A percentile compares a stretch with the other conserved stretches of the same genome.
phyloP scores from a whole-genome alignment of 2,113 vertebrate species.

The Ceuthmochares aereus region DNA sequence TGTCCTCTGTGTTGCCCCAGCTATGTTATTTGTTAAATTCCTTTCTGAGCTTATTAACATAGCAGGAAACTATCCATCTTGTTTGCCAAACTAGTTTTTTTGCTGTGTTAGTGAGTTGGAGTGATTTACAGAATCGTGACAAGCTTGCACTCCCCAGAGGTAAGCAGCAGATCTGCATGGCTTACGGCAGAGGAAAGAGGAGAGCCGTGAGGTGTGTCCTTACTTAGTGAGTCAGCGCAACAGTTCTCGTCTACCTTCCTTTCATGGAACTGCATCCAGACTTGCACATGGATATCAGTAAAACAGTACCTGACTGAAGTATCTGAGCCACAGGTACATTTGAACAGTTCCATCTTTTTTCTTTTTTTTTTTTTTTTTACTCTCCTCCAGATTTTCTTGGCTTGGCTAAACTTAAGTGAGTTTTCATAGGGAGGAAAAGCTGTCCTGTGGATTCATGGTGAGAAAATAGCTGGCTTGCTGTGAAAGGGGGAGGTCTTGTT shows the following conservation, averaged over 20 bases:
- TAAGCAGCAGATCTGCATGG: not conserved
- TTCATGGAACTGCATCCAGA: not conserved
- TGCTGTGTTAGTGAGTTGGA: not conserved
- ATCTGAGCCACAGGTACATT: not conserved
- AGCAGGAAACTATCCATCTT: not conserved
- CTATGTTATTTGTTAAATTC: not conserved
- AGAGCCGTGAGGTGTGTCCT: not conserved
- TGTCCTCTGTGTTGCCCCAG: not conserved
- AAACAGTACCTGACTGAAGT: not conserved
- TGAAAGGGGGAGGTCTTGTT: not conserved
- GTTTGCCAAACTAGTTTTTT: not conserved
- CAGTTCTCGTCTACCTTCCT: not conserved
- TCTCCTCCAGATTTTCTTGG: not conserved
- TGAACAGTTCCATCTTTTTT: not conserved
- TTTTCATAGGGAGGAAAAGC: not conserved
- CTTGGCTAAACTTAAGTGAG: not conserved
- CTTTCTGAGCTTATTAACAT: not conserved
- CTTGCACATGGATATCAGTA: not conserved
- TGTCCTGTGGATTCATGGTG: not conserved
- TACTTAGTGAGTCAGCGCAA: not conserved
- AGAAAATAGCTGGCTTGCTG: not conserved
- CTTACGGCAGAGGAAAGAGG: not conserved
- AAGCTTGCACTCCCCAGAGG: fast-evolving
- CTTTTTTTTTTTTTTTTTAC: too few relatives aligned
- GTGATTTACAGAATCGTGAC: not conserved